Percentiles rank a stretch among this genome's conserved stretches.
phyloP scores from a whole-genome alignment of 2,113 vertebrate genomes.

The Pollimyrus isidori region DNA sequence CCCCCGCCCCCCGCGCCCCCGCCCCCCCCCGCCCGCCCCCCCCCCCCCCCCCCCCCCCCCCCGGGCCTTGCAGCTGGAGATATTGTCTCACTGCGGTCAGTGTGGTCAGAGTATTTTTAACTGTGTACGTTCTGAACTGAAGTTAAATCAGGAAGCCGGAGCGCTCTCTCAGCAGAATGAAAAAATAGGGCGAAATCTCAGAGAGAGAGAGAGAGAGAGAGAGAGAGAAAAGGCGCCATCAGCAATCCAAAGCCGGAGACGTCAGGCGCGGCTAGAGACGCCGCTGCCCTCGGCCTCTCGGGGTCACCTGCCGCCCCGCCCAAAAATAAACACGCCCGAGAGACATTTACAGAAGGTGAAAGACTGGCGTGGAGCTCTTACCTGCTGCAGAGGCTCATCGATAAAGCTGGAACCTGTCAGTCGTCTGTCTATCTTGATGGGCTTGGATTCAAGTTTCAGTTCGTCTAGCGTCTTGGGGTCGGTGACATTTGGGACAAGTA shows the following conservation, averaged over 20 bases:
- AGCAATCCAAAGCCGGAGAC: neutral
- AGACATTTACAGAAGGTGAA: neutral
- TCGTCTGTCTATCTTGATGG: conserved; percentile 91
- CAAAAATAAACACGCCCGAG: neutral
- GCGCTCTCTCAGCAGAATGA: neutral
- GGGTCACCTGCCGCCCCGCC: neutral
- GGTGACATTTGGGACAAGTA: neutral
- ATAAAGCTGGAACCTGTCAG: conserved; percentile 94
- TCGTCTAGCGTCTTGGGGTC: conserved; percentile 80
- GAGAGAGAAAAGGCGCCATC: neutral
- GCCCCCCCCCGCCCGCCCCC: too few species aligned
- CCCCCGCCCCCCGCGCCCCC: too few species aligned
- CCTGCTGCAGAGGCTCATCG: conserved; percentile 96
- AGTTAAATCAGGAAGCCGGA: neutral
- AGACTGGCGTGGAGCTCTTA: conserved; percentile 35
- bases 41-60: too few species aligned
- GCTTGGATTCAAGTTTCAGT: conserved; percentile 82
- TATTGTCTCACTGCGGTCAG: neutral
- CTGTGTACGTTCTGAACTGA: neutral
- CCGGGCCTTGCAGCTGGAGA: neutral
- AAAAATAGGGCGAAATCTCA: neutral
- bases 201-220: neutral
- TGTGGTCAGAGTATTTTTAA: neutral
- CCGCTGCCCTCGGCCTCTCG: neutral
- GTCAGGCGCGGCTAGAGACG: neutral